Percentiles rank a stretch among this genome's conserved stretches.
These are phyloP conservation scores for Henricia sp. DNA, from an alignment of 53 echinoderm and acorn worm genomes.

Conservation along the genomic window DNA sequence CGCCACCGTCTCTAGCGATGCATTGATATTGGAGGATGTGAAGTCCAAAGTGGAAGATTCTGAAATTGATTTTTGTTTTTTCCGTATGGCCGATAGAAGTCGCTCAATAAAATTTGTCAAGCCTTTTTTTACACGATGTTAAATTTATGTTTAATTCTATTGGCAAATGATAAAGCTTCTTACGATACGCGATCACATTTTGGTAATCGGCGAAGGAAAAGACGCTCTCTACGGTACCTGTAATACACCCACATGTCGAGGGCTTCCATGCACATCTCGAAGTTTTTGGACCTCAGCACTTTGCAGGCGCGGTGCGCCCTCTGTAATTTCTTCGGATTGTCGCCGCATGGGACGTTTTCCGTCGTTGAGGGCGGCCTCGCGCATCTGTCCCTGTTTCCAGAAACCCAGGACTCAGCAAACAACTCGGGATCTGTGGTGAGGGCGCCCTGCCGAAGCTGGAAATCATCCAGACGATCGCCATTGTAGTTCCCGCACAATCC, in stretches of 20 bases:
- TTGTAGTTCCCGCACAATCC: slow-evolving; percentile 99
- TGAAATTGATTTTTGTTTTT: too few relatives aligned
- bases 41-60: too few relatives aligned
- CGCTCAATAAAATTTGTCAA: too few relatives aligned
- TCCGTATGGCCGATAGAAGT: too few relatives aligned
- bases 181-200: too few relatives aligned
- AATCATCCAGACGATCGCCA: slow-evolving; percentile 81
- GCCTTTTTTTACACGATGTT: too few relatives aligned
- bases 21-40: too few relatives aligned
- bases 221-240: slow-evolving; percentile 65
- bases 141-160: too few relatives aligned
- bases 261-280: slow-evolving; percentile 77
- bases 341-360: slow-evolving; percentile 73
- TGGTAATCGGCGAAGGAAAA: too few relatives aligned
- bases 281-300: slow-evolving; percentile 71
- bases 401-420: slow-evolving; percentile 92
- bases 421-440: slow-evolving; percentile 65
- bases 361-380: slow-evolving; percentile 57
- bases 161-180: too few relatives aligned
- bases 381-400: slow-evolving; percentile 80
- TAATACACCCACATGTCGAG: slow-evolving; percentile 87
- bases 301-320: slow-evolving; percentile 81
- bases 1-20: too few relatives aligned
- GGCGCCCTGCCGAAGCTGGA: slow-evolving; percentile 72
- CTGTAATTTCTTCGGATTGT: slow-evolving; percentile 60